Evolutionary conservation across 2,888 invertebrate genomes (phyloP), one percentile per base, ranked within the genome.

Genomic region (Cryptus viduatorius): DNA sequence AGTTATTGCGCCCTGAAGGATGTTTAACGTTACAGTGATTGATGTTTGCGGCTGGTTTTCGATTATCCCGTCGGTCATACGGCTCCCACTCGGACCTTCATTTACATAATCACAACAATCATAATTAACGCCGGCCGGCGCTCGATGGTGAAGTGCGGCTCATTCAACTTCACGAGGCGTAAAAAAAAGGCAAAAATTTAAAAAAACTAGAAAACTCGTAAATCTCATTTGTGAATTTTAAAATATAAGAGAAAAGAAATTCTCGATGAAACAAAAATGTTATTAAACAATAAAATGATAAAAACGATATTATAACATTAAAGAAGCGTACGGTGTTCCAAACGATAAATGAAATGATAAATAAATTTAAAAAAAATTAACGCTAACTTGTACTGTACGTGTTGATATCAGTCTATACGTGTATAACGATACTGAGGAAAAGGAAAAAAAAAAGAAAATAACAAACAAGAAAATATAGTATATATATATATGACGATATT

Each of bases 321-420:
- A 64, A 69, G 24, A 31, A 69, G 19, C 42, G 29, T 37, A 29
- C 29, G 79, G 56, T 42, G 46, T 72, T 72, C 67, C 65, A 61
- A 46, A n/a, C 64, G 53, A 65, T 65, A 46, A 77, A 71, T 77
- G 19, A 65, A 46, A 65, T 48, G 48, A 31, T 24, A 31, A 75
- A 48, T 37, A 14, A 77, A 67, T 56, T 46, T n/a, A 12, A 50
- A 67, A 24, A 59, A 59, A 56, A 61, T 67, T 19, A 67, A 12
- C 29, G 14, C 19, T 46, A 19, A 46, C 46, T 46, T 19, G 42
- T 14, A 42, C 44, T 90, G 86, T 90, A 89, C 91, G 88, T 92
- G 91, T 92, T 92, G 89, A 92, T 92, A 92, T 92, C 92, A 90
- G 86, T 92, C 89, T 90, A 89, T 91, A 90, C 88, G 90, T 91